Evolutionary conservation across 2,888 invertebrate genomes (phyloP).

Genomic region (Macropis europaea): DNA sequence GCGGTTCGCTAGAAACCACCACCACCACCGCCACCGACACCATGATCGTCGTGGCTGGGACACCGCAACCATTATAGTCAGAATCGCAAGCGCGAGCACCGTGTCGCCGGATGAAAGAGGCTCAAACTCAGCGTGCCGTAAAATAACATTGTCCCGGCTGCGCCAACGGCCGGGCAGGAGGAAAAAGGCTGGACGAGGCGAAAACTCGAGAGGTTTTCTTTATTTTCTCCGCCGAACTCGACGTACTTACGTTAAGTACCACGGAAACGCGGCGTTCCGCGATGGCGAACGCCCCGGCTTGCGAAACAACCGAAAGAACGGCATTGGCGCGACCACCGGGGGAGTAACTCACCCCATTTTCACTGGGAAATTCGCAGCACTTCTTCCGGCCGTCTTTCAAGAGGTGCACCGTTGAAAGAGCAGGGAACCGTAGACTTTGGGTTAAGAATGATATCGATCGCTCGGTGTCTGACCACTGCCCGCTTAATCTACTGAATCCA

Average conservation of each 20-base stretch:
- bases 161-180: slow-evolving; percentile 29
- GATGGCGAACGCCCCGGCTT: slow-evolving; percentile 27
- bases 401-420: too few relatives aligned
- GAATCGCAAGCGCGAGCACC: slow-evolving; percentile 60
- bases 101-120: slow-evolving; percentile 78
- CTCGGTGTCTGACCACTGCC: too few relatives aligned
- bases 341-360: not conserved
- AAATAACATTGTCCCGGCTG: slow-evolving; percentile 77
- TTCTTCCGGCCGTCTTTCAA: too few relatives aligned
- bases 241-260: slow-evolving; percentile 73
- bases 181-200: slow-evolving; percentile 40
- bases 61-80: slow-evolving; percentile 52
- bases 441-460: too few relatives aligned
- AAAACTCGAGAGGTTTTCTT: slow-evolving; percentile 63
- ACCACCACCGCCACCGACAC: slow-evolving; percentile 37
- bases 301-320: slow-evolving; percentile 34
- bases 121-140: slow-evolving; percentile 79
- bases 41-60: slow-evolving; percentile 23
- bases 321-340: slow-evolving; percentile 32
- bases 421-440: too few relatives aligned
- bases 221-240: slow-evolving; percentile 65
- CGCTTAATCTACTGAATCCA: too few relatives aligned
- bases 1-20: slow-evolving; percentile 49
- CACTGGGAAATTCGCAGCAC: too few relatives aligned
- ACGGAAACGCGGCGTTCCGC: slow-evolving; percentile 48